These are phyloP conservation scores for Sminthurides bifidus DNA, from an alignment of 1,140 invertebrate genomes.

Conservation along the genomic window DNA sequence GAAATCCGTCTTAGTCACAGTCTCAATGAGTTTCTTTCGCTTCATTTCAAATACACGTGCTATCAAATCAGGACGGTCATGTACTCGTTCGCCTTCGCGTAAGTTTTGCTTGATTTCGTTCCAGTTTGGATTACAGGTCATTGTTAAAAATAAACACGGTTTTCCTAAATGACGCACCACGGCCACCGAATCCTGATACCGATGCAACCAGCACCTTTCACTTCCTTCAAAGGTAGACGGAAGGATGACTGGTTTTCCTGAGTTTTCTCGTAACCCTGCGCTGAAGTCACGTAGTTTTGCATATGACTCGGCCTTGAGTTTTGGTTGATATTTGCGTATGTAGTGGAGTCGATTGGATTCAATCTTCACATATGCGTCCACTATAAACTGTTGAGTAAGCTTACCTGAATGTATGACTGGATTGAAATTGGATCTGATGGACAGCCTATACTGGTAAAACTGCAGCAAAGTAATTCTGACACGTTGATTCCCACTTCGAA, in stretches of 20 bases:
- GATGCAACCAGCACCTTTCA: constrained; percentile 34
- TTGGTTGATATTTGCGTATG: constrained; percentile 29
- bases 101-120: constrained; percentile 35
- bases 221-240: constrained; percentile 30
- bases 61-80: constrained; percentile 38
- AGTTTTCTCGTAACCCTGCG: background rate
- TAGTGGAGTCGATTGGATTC: constrained; percentile 33
- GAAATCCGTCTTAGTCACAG: background rate
- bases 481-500: constrained; percentile 11
- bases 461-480: constrained; percentile 37
- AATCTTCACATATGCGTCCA: constrained; percentile 33
- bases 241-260: constrained; percentile 19
- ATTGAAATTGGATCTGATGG: constrained; percentile 34
- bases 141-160: constrained; percentile 40
- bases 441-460: constrained; percentile 37
- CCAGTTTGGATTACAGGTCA: constrained; percentile 40
- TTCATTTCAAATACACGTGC: constrained; percentile 36
- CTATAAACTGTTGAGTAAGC: constrained; percentile 34
- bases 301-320: constrained; percentile 32
- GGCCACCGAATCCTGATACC: constrained; percentile 39
- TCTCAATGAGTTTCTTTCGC: background rate
- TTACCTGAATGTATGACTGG: constrained; percentile 16
- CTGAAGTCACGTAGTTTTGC: constrained; percentile 24
- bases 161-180: constrained; percentile 36
- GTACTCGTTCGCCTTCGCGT: background rate